Conservation (phyloP, 2,888 invertebrate genomes). For the Drosophila diplacantha region DNA sequence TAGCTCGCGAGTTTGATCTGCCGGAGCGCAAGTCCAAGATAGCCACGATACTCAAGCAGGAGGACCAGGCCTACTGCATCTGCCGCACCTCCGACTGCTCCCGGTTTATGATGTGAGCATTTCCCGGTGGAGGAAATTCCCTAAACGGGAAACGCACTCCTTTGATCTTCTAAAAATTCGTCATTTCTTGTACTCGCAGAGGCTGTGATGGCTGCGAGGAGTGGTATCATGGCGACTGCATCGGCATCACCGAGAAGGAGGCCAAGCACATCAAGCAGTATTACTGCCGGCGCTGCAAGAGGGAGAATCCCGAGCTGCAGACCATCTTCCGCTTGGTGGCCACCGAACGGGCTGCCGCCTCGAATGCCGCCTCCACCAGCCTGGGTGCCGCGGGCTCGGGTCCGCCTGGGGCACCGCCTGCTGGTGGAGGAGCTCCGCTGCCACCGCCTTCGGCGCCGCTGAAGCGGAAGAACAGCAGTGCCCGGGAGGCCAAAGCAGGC, state of each 20-base stretch:
- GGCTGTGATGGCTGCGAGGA: slow-evolving; percentile 98
- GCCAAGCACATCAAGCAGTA: slow-evolving; percentile 96
- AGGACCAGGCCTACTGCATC: slow-evolving; percentile 95
- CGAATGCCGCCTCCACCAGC: slow-evolving; percentile 35
- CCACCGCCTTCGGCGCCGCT: slow-evolving; percentile 11
- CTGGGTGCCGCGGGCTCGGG: slow-evolving; percentile 13
- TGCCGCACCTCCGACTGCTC: slow-evolving; percentile 96
- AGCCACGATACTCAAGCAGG: slow-evolving; percentile 90
- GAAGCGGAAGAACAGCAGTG: slow-evolving; percentile 68
- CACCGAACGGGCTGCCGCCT: slow-evolving; percentile 60
- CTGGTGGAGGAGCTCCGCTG: not conserved
- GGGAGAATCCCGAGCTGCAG: slow-evolving; percentile 88
- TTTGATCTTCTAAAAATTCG: no score
- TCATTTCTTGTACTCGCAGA: slow-evolving; percentile 77
- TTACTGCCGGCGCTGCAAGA: slow-evolving; percentile 90
- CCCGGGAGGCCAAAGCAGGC: slow-evolving; percentile 48
- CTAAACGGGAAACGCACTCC: not conserved
- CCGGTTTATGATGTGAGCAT: slow-evolving; percentile 95
- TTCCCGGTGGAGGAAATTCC: slow-evolving; percentile 70
- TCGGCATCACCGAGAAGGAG: slow-evolving; percentile 94
- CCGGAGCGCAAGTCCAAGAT: slow-evolving; percentile 95
- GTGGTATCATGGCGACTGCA: slow-evolving; percentile 99
- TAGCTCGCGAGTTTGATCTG: slow-evolving; percentile 91
- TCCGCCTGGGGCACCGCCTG: not conserved
- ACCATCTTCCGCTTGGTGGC: slow-evolving; percentile 79